Percentiles rank a stretch among this genome's conserved stretches.
These are phyloP conservation scores for Diachasma alloeum DNA, from an alignment of 1,140 invertebrate genomes.

Conservation along the genomic window DNA sequence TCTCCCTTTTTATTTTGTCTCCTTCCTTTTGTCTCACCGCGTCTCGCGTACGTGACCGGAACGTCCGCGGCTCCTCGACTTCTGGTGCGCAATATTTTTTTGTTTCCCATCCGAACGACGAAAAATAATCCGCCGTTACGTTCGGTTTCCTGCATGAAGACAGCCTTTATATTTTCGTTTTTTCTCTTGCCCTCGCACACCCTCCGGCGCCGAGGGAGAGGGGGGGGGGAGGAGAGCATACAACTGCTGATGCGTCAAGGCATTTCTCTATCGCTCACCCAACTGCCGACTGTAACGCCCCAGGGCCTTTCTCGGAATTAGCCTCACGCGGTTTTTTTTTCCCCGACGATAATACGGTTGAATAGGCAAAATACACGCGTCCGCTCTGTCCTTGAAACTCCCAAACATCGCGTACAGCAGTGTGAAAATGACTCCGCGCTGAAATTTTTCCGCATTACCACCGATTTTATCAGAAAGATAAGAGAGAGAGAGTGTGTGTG, in stretches of 20 bases:
- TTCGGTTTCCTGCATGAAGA: constrained; percentile 21
- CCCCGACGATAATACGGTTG: not conserved
- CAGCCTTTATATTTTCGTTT: not conserved
- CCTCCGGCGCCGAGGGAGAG: not conserved
- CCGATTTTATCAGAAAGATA: not conserved
- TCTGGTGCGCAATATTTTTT: not conserved
- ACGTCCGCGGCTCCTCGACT: constrained; percentile 1
- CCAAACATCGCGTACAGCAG: not conserved
- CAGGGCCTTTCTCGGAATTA: not conserved
- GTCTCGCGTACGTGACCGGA: constrained; percentile 31
- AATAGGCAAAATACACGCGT: not conserved
- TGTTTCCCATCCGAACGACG: not conserved
- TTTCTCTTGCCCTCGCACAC: not conserved
- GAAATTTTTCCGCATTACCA: not conserved
- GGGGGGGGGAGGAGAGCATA: not conserved
- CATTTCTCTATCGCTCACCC: not conserved
- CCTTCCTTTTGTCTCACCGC: not conserved
- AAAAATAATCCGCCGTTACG: constrained; percentile 27
- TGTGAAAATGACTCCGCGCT: not conserved
- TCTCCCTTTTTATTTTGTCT: not conserved
- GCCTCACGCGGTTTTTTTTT: not conserved
- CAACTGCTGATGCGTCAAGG: not conserved
- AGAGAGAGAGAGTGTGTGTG: too few species aligned
- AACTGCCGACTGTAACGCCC: not conserved
- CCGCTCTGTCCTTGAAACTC: not conserved